Evolutionary conservation across 2,888 invertebrate genomes (phyloP).

Genomic region (Galeopsomyia nigrocyanea): DNA sequence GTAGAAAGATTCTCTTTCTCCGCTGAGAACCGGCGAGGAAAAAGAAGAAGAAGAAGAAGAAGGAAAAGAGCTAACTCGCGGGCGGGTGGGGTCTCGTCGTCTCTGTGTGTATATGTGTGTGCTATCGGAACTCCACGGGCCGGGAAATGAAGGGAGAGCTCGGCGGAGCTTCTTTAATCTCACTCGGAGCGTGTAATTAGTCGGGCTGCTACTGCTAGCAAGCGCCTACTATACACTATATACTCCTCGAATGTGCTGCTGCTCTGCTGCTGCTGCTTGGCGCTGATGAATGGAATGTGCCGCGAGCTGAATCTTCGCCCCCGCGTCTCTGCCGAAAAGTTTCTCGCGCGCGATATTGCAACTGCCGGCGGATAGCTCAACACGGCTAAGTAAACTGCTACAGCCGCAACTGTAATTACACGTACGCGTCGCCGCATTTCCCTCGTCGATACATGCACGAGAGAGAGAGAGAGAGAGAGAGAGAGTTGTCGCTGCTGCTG

Average conservation of each 20-base stretch:
- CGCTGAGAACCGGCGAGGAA: background rate
- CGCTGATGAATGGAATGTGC: constrained; percentile 20
- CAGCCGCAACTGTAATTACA: constrained; percentile 11
- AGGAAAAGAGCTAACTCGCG: no score
- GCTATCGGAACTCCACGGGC: background rate
- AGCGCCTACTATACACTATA: no score
- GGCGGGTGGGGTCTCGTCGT: no score
- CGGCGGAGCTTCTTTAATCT: constrained; percentile 31
- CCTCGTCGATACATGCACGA: background rate
- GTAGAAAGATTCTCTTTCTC: background rate
- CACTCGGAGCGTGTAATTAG: constrained; percentile 41
- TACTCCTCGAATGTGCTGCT: background rate
- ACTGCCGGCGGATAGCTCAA: background rate
- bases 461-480: background rate
- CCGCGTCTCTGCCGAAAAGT: background rate
- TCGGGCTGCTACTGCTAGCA: background rate
- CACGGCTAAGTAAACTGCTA: background rate
- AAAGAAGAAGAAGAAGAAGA: background rate
- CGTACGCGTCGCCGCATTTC: background rate
- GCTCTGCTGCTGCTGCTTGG: background rate
- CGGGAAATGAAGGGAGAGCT: background rate
- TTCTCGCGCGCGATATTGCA: constrained; percentile 18
- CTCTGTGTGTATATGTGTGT: no score
- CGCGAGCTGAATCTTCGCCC: constrained; percentile 12
- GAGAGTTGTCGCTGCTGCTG: background rate